These are phyloP conservation scores for Oxystoma pomonae DNA, from an alignment of 2,888 invertebrate genomes.

Conservation along the genomic window DNA sequence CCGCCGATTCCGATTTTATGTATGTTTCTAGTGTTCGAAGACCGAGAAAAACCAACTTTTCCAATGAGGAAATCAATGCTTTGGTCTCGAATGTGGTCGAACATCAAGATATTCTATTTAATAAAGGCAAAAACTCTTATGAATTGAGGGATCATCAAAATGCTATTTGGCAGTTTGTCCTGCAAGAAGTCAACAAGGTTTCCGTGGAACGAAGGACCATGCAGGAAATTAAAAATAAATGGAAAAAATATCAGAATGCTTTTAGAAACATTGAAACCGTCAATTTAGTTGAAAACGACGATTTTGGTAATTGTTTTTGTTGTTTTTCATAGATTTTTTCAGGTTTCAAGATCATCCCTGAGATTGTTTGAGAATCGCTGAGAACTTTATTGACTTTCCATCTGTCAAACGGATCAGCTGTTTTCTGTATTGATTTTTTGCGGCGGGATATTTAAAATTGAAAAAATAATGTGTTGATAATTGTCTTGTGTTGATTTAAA, in stretches of 20 bases:
- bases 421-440: constrained; percentile 4
- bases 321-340: neutral
- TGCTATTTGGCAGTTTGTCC: constrained; percentile 35
- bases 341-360: neutral
- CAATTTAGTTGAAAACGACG: constrained; percentile 21
- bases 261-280: constrained; percentile 4
- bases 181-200: constrained; percentile 36
- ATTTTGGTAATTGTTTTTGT: constrained; percentile 28
- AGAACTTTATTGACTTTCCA: neutral
- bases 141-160: constrained; percentile 27
- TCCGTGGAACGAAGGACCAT: constrained; percentile 36
- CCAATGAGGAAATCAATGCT: constrained; percentile 35
- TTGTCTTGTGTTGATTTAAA: neutral
- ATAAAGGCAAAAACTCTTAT: constrained; percentile 33
- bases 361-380: constrained; percentile 20
- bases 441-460: constrained; percentile 9
- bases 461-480: neutral
- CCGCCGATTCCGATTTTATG: constrained; percentile 27
- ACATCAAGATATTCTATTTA: constrained; percentile 35
- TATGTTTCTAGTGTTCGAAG: too few relatives aligned
- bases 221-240: constrained; percentile 40
- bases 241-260: constrained; percentile 38
- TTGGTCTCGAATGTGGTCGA: constrained; percentile 31
- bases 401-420: neutral
- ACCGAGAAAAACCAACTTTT: constrained; percentile 38